Conservation (phyloP, 2,888 invertebrate genomes). For the Plagodis pulveraria region DNA sequence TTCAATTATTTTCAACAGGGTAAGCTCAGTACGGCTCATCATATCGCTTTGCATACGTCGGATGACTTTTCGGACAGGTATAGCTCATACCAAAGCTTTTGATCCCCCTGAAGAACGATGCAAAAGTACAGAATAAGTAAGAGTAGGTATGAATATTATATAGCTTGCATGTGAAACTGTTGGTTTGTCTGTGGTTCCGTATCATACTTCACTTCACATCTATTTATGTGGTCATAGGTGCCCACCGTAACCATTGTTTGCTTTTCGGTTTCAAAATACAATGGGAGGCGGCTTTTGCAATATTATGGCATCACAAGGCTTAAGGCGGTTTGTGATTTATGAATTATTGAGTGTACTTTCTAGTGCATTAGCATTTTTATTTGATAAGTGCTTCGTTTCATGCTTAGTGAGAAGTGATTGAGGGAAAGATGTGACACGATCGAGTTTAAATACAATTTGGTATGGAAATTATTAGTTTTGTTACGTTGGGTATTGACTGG, state of each 20-base stretch:
- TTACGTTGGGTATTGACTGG: too few relatives aligned
- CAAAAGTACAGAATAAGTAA: neutral
- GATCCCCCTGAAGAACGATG: neutral
- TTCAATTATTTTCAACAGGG: neutral
- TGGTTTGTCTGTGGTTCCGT: neutral
- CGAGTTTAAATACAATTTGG: too few relatives aligned
- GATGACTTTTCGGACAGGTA: neutral
- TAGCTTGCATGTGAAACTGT: neutral
- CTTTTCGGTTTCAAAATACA: conserved; percentile 9
- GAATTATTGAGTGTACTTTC: conserved; percentile 30
- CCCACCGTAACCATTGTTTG: neutral
- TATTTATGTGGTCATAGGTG: conserved; percentile 1
- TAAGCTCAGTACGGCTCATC: neutral
- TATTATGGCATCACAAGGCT: conserved; percentile 23
- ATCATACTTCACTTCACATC: neutral
- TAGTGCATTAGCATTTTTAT: conserved; percentile 38
- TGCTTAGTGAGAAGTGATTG: conserved; percentile 1
- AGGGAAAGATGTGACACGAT: too few relatives aligned
- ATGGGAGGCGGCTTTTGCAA: conserved; percentile 11
- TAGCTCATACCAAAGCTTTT: neutral
- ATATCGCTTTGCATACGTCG: neutral
- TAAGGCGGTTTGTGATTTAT: conserved; percentile 34
- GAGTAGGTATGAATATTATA: neutral
- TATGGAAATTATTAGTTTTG: too few relatives aligned
- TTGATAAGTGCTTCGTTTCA: conserved; percentile 33